A percentile compares a stretch with the other conserved stretches of the same genome.
These are phyloP conservation scores for Mystacornis crossleyi DNA, from an alignment of 2,113 vertebrate genomes.

Conservation along the genomic window DNA sequence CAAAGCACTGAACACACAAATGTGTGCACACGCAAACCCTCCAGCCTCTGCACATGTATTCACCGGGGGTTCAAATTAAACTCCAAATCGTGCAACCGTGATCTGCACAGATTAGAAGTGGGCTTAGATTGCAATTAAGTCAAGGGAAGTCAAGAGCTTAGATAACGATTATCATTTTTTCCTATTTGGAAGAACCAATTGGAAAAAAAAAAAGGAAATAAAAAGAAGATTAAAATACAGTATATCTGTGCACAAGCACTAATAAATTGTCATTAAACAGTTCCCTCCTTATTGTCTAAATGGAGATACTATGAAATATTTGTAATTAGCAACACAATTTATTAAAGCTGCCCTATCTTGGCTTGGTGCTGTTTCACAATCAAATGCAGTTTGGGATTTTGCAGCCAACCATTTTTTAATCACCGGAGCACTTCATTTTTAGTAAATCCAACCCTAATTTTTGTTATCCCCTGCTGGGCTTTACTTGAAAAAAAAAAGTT, in stretches of 20 bases:
- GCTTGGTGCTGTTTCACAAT: slow-evolving; percentile 23
- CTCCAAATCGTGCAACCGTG: slow-evolving; percentile 36
- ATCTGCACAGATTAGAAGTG: slow-evolving; percentile 63
- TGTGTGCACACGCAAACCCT: neutral
- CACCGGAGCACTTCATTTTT: slow-evolving; percentile 54
- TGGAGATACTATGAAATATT: slow-evolving; percentile 16
- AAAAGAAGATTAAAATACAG: neutral
- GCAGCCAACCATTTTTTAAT: slow-evolving; percentile 57
- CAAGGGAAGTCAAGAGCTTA: slow-evolving; percentile 67
- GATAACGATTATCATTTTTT: slow-evolving; percentile 50
- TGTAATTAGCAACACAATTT: slow-evolving; percentile 33
- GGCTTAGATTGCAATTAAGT: slow-evolving; percentile 70
- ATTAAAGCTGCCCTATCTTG: slow-evolving; percentile 18
- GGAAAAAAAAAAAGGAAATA: neutral
- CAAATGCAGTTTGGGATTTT: slow-evolving; percentile 54
- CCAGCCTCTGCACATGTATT: neutral
- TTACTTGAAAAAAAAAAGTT: slow-evolving; percentile 54
- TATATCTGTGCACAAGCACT: neutral
- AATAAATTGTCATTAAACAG: slow-evolving; percentile 47
- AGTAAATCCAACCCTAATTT: slow-evolving; percentile 62
- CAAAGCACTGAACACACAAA: neutral
- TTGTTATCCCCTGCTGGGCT: slow-evolving; percentile 60
- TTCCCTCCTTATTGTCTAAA: neutral
- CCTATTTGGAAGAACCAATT: slow-evolving; percentile 24
- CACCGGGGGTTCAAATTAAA: slow-evolving; percentile 59